phyloP scores from a whole-genome alignment of 2,113 vertebrate species.

The Eolophus roseicapilla region DNA sequence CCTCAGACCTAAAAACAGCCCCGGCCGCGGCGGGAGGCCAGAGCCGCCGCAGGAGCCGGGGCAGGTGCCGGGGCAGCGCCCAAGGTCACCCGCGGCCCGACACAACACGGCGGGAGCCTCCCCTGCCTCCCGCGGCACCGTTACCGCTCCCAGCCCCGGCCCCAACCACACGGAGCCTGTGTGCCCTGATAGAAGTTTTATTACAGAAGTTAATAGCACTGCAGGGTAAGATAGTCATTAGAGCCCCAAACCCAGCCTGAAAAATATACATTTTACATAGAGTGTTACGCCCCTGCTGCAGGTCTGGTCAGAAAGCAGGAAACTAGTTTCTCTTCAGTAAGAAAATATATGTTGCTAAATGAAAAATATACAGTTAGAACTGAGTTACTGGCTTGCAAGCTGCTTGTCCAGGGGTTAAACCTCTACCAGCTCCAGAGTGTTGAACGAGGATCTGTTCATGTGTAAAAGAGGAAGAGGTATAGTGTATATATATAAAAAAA shows the following conservation, averaged over 20 bases:
- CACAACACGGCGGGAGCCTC: background rate
- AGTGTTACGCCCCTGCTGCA: slow-evolving; percentile 35
- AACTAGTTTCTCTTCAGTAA: slow-evolving; percentile 83
- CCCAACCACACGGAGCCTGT: background rate
- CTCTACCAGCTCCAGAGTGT: slow-evolving; percentile 44
- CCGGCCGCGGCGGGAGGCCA: background rate
- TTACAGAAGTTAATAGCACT: slow-evolving; percentile 78
- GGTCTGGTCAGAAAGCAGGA: slow-evolving; percentile 74
- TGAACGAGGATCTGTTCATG: background rate
- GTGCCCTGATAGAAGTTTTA: slow-evolving; percentile 77
- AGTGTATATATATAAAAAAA: slow-evolving; percentile 66
- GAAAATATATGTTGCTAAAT: slow-evolving; percentile 93
- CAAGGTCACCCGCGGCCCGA: background rate
- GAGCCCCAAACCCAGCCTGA: slow-evolving; percentile 76
- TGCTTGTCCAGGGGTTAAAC: slow-evolving; percentile 24
- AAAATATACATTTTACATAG: slow-evolving; percentile 78
- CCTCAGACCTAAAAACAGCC: slow-evolving; percentile 5
- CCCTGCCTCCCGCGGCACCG: rapidly evolving
- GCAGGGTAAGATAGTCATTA: slow-evolving; percentile 73
- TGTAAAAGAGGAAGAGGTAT: slow-evolving; percentile 83
- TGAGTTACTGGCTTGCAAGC: slow-evolving; percentile 62
- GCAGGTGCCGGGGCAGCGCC: background rate
- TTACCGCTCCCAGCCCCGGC: background rate
- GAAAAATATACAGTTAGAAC: slow-evolving; percentile 85
- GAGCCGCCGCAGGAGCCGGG: background rate